phyloP scores from a whole-genome alignment of 2,797 vertebrate species.

The Sarcophilus harrisii region DNA sequence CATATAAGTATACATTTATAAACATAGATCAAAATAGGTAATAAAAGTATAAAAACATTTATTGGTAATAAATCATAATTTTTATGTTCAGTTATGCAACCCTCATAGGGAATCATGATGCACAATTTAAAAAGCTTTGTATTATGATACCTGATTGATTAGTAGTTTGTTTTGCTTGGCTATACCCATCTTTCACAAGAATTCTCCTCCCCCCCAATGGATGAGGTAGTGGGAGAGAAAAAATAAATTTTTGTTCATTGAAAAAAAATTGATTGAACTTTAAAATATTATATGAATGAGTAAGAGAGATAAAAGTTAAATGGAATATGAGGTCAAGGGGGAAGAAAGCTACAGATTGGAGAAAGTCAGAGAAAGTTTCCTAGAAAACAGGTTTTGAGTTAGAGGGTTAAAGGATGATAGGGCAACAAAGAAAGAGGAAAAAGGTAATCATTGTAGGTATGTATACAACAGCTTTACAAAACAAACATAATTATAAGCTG shows the following conservation, averaged over 20 bases:
- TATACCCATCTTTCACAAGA: neutral
- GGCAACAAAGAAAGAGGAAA: neutral
- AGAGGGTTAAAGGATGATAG: neutral
- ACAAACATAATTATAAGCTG: neutral
- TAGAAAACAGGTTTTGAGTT: neutral
- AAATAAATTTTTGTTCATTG: neutral
- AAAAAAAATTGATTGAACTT: neutral
- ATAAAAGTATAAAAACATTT: no score
- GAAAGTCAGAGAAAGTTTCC: neutral
- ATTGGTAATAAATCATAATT: no score
- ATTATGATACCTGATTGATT: neutral
- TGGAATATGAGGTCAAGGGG: neutral
- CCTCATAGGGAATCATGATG: no score
- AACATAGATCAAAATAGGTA: no score
- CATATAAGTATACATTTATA: no score
- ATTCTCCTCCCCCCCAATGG: neutral
- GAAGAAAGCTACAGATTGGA: neutral
- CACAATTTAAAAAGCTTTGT: neutral
- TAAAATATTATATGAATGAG: neutral
- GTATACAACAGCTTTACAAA: neutral
- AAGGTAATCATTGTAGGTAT: neutral
- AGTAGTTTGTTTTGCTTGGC: neutral
- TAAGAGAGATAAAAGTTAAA: neutral
- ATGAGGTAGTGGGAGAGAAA: neutral
- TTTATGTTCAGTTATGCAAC: no score